phyloP scores from a whole-genome alignment of 2,888 invertebrate species.

The Pteria penguin region DNA sequence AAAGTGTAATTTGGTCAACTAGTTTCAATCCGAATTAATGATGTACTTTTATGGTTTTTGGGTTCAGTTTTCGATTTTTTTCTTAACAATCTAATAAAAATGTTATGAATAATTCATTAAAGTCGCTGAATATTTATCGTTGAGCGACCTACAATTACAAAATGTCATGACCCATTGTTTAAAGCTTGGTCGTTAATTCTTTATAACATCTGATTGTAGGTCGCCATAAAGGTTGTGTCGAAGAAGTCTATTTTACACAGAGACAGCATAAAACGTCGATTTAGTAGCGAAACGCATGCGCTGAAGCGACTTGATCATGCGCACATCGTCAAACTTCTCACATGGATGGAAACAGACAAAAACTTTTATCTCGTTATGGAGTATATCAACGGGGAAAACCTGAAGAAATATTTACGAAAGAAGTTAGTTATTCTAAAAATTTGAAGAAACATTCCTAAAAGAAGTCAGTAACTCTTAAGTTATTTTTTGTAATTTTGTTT shows the following conservation, averaged over 20 bases:
- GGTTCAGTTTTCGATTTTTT: no score
- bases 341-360: slow-evolving; percentile 56
- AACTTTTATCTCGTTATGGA: slow-evolving; percentile 57
- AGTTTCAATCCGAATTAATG: no score
- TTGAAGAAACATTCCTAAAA: no score
- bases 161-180: no score
- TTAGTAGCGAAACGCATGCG: slow-evolving; percentile 49
- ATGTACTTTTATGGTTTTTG: no score
- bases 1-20: no score
- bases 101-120: neutral
- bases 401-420: slow-evolving; percentile 41
- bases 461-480: no score
- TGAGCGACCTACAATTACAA: neutral
- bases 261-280: slow-evolving; percentile 44
- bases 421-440: no score
- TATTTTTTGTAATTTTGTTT: no score
- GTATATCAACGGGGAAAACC: slow-evolving; percentile 40
- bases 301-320: slow-evolving; percentile 44
- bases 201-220: slow-evolving; percentile 38
- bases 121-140: neutral
- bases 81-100: no score
- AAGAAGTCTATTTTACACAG: slow-evolving; percentile 51
- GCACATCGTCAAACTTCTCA: slow-evolving; percentile 48
- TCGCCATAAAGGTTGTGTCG: slow-evolving; percentile 52
- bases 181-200: no score